phyloP scores from a whole-genome alignment of 2,888 invertebrate species.

The Gymnoscelis rufifasciata region DNA sequence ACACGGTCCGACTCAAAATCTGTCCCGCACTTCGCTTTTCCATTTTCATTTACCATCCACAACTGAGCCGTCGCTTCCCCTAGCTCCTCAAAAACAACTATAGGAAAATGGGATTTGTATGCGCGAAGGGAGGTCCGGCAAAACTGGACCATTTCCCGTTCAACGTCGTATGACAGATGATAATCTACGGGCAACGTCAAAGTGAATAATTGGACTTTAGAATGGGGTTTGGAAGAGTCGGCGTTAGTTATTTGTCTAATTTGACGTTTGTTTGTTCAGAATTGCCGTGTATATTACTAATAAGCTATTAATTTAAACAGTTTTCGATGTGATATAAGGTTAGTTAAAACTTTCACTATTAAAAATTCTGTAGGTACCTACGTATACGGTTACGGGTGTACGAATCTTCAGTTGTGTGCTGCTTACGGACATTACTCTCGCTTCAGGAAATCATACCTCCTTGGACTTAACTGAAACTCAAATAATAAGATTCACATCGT shows the following conservation, averaged over 20 bases:
- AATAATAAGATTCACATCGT: no score
- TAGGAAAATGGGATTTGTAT: slow-evolving; percentile 31
- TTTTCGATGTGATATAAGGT: no score
- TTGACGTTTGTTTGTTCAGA: slow-evolving; percentile 13
- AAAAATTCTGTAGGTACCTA: no score
- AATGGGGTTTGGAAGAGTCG: slow-evolving; percentile 49
- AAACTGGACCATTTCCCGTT: slow-evolving; percentile 50
- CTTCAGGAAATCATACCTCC: no score
- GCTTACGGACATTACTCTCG: no score
- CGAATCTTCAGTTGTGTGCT: no score
- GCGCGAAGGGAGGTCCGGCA: slow-evolving; percentile 42
- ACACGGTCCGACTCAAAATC: slow-evolving; percentile 60
- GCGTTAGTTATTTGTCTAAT: slow-evolving; percentile 37
- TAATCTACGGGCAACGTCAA: slow-evolving; percentile 74
- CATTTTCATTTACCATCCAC: slow-evolving; percentile 44
- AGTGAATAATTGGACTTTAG: slow-evolving; percentile 76
- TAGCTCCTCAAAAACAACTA: slow-evolving; percentile 19
- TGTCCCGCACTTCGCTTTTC: slow-evolving; percentile 56
- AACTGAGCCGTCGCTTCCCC: slow-evolving; percentile 32
- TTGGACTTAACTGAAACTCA: no score
- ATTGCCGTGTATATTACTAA: neutral
- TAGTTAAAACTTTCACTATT: no score
- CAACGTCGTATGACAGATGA: slow-evolving; percentile 73
- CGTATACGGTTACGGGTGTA: no score
- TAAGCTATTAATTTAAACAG: neutral